These are phyloP conservation scores for Diuraphis noxia DNA, from an alignment of 1,140 invertebrate genomes.

Conservation along the genomic window DNA sequence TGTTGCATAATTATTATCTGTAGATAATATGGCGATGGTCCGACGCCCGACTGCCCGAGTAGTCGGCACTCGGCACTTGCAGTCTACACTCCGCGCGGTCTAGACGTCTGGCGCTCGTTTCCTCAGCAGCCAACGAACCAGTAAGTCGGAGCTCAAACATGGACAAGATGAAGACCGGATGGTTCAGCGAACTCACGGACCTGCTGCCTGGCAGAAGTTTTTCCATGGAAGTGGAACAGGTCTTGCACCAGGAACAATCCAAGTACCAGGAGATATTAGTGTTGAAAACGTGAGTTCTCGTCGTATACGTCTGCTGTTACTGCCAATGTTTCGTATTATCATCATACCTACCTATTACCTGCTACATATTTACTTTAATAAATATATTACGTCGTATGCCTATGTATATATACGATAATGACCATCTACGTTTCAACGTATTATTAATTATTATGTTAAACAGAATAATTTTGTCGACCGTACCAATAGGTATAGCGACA, in stretches of 20 bases:
- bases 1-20: not conserved
- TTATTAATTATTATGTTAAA: too few relatives aligned
- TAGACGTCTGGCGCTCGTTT: not conserved
- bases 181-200: conserved; percentile 87
- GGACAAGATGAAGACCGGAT: conserved; percentile 74
- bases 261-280: conserved; percentile 88
- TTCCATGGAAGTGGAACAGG: conserved; percentile 83
- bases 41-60: not conserved
- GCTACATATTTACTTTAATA: not conserved
- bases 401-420: too few relatives aligned
- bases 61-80: not conserved
- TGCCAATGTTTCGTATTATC: not conserved
- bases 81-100: not conserved
- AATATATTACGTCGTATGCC: too few relatives aligned
- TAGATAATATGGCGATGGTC: not conserved
- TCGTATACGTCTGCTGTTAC: too few relatives aligned
- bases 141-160: conserved; percentile 59
- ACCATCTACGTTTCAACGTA: too few relatives aligned
- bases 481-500: too few relatives aligned
- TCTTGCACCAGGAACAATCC: conserved; percentile 82
- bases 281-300: conserved; percentile 77
- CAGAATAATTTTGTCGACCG: too few relatives aligned
- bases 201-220: conserved; percentile 91
- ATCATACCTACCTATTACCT: too few relatives aligned
- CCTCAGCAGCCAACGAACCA: not conserved